These are phyloP conservation scores for Trichogramma pretiosum DNA, from an alignment of 1,140 invertebrate genomes.

Conservation along the genomic window DNA sequence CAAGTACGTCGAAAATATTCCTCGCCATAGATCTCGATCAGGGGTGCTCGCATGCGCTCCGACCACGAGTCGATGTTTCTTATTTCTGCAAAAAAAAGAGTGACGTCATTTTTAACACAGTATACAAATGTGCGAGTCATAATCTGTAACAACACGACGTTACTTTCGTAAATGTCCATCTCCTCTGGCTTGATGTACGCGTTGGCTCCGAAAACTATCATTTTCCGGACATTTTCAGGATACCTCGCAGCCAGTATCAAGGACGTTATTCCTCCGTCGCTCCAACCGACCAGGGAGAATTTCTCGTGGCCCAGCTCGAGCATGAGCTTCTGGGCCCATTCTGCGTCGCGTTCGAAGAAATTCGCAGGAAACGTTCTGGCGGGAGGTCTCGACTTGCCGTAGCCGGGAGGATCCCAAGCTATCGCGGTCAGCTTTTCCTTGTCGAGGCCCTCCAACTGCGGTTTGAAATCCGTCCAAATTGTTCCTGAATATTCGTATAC, in stretches of 20 bases:
- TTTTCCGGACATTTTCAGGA: slow-evolving; percentile 57
- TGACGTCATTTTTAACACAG: slow-evolving; percentile 1
- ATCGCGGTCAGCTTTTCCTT: slow-evolving; percentile 63
- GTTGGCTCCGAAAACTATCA: slow-evolving; percentile 72
- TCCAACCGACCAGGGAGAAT: slow-evolving; percentile 80
- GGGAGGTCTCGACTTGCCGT: slow-evolving; percentile 75
- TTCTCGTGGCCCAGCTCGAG: slow-evolving; percentile 56
- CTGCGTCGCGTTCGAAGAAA: slow-evolving; percentile 70
- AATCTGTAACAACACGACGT: too few species aligned
- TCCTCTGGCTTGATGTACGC: slow-evolving; percentile 64
- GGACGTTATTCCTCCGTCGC: slow-evolving; percentile 76
- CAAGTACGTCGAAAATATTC: slow-evolving; percentile 62
- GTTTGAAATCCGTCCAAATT: slow-evolving; percentile 73
- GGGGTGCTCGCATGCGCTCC: slow-evolving; percentile 61
- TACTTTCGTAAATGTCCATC: slow-evolving; percentile 54
- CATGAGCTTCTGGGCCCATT: slow-evolving; percentile 62
- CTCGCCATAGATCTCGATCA: slow-evolving; percentile 67
- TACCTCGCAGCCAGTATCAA: slow-evolving; percentile 65
- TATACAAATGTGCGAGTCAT: too few species aligned
- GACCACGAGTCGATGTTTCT: slow-evolving; percentile 73
- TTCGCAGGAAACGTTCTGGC: slow-evolving; percentile 58
- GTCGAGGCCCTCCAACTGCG: slow-evolving; percentile 64
- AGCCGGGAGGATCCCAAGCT: slow-evolving; percentile 83
- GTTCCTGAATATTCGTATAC: slow-evolving; percentile 46
- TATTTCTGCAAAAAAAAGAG: slow-evolving; percentile 33